Base-by-base conservation (phyloP, 2,113 vertebrate genomes). In the Tenebrosternarchus preto region DNA sequence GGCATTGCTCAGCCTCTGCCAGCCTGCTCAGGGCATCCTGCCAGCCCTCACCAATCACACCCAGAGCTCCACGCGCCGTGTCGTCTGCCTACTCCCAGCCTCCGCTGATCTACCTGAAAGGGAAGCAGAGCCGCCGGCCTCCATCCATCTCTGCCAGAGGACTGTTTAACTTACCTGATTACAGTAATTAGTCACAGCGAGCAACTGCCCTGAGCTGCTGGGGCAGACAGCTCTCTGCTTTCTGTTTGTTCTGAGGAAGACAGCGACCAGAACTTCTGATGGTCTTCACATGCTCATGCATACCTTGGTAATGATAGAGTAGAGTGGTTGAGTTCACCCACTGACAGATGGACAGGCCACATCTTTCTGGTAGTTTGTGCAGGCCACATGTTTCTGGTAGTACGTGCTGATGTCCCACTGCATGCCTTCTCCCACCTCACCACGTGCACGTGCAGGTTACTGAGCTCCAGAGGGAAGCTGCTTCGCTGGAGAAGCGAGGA, bases 101-200 rank as follows among this genome's bases (percentile, higher is more conserved):
- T 85, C 86, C 74, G 78, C 83, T 85, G 86, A 87, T 87, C 85
- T 83, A 56, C 78, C 86, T 90, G 87, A 91, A 87, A 89, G 87
- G 89, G 63, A 81, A 90, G 85, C 82, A 20, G 76, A 56, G 84
- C 79, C 71, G 73, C 72, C 36, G 76, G 86, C 87, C 78, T 83
- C 87, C 91, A 91, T 91, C 87, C 88, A 89, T 91, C 87, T 90
- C 70, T 79, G 89, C 87, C 89, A 87, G 86, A 78, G 89, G 88
- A 89, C 88, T 91, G 91, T 92, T 92, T 89, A 91, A 88, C 83
- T 90, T 91, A 56, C 84, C 86, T 91, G 91, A 91, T 92, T 91
- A 89, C 86, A 85, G 87, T 90, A 88, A 92, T 92, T 88, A 88
- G 83, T 90, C 89, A 90, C 50, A 43, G 85, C 77, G 80, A 77